phyloP scores from a whole-genome alignment of 2,113 vertebrate species.

The Cathartes aura region DNA sequence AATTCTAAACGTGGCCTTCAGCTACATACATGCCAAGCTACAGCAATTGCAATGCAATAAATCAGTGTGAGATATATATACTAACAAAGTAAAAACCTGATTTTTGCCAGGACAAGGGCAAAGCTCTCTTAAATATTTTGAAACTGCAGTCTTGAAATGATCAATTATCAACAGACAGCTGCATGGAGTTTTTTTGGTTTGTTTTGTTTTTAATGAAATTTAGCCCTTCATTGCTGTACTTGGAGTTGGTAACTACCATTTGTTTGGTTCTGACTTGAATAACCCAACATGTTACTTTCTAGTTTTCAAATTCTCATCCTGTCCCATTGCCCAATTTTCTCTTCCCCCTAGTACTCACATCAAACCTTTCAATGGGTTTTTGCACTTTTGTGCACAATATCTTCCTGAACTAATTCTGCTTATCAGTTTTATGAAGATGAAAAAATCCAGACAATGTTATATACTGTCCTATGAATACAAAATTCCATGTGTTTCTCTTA shows the following conservation, averaged over 20 bases:
- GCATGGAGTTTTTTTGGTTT: background rate
- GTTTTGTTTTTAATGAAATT: conserved; percentile 46
- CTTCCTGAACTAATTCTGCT: background rate
- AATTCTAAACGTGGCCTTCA: conserved; percentile 53
- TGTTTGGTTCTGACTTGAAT: background rate
- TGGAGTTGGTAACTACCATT: conserved; percentile 20
- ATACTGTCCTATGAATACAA: background rate
- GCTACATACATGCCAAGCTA: conserved; percentile 30
- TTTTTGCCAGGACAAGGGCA: conserved; percentile 55
- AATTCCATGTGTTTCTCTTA: background rate
- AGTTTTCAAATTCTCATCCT: conserved; percentile 23
- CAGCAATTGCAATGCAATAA: conserved; percentile 44
- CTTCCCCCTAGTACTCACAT: background rate
- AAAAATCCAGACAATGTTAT: background rate
- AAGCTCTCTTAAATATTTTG: conserved; percentile 70
- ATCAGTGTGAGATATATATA: conserved; percentile 35
- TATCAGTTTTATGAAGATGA: background rate
- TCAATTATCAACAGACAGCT: conserved; percentile 74
- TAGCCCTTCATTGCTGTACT: conserved; percentile 24
- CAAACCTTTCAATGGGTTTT: background rate
- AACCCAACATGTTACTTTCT: conserved; percentile 1
- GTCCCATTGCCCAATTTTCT: background rate
- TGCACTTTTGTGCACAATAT: background rate
- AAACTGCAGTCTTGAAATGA: conserved; percentile 63
- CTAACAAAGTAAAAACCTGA: conserved; percentile 48